A percentile compares a stretch with the other conserved stretches of the same genome.
phyloP scores from a whole-genome alignment of 2,797 vertebrate species.

The Neopelma chrysocephalum region DNA sequence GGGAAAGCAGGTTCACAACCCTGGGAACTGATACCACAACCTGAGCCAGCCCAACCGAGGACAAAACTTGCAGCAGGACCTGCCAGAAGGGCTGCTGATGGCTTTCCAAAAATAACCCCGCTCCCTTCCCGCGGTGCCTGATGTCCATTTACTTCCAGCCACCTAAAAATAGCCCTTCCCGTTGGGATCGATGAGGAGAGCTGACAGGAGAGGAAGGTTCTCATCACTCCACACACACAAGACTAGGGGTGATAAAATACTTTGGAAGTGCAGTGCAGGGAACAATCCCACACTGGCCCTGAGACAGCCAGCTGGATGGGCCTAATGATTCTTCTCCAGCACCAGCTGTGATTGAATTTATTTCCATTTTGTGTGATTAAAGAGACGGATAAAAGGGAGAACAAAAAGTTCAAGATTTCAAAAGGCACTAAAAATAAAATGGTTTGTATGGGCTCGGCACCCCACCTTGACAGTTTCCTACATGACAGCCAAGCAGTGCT shows the following conservation, averaged over 20 bases:
- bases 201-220: neutral
- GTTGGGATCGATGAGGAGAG: neutral
- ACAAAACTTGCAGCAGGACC: neutral
- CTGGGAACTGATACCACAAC: neutral
- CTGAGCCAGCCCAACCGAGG: neutral
- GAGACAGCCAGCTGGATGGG: conserved; percentile 39
- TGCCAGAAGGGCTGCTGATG: neutral
- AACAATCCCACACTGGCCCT: neutral
- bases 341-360: conserved; percentile 40
- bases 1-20: neutral
- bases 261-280: neutral
- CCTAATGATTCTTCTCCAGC: conserved; percentile 30
- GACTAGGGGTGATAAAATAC: conserved; percentile 1
- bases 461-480: conserved; percentile 2
- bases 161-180: conserved; percentile 46
- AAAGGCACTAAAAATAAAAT: conserved; percentile 47
- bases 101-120: conserved; percentile 24
- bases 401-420: conserved; percentile 44
- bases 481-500: neutral
- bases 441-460: neutral
- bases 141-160: neutral
- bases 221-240: neutral
- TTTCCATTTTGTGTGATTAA: conserved; percentile 41
- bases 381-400: conserved; percentile 37
- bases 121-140: neutral